Conservation (phyloP, 1,140 invertebrate species). For the Sarcophaga bullata region DNA sequence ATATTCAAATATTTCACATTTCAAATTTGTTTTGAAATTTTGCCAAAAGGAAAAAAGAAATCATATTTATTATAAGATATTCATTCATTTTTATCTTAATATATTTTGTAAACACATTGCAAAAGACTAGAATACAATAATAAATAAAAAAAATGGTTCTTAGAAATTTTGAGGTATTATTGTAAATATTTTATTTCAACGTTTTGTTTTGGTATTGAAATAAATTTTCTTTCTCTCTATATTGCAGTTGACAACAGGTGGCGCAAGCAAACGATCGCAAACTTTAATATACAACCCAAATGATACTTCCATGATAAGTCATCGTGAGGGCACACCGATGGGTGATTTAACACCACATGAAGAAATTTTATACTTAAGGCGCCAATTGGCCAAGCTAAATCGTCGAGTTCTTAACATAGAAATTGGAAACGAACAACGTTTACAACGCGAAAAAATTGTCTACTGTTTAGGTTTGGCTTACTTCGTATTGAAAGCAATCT, state of each 20-base stretch:
- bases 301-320: conserved; percentile 56
- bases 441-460: conserved; percentile 84
- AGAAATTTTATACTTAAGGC: conserved; percentile 82
- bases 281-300: conserved; percentile 51
- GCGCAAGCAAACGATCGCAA: conserved; percentile 58
- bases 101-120: not conserved
- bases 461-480: conserved; percentile 84
- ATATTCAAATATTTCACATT: not conserved
- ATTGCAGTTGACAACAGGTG: conserved; percentile 59
- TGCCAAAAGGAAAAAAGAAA: conserved; percentile 8
- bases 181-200: conserved; percentile 20
- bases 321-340: conserved; percentile 74
- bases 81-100: not conserved
- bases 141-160: not conserved
- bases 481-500: conserved; percentile 83
- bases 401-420: conserved; percentile 86
- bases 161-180: conserved; percentile 33
- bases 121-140: not conserved
- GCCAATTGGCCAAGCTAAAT: conserved; percentile 85
- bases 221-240: not conserved
- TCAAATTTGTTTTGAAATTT: conserved; percentile 31
- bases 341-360: conserved; percentile 77
- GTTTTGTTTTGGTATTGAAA: not conserved
- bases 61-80: not conserved
- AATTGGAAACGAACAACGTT: conserved; percentile 79